These are phyloP conservation scores for Neoscelio sp. DNA, from an alignment of 2,888 invertebrate genomes.

Conservation along the genomic window DNA sequence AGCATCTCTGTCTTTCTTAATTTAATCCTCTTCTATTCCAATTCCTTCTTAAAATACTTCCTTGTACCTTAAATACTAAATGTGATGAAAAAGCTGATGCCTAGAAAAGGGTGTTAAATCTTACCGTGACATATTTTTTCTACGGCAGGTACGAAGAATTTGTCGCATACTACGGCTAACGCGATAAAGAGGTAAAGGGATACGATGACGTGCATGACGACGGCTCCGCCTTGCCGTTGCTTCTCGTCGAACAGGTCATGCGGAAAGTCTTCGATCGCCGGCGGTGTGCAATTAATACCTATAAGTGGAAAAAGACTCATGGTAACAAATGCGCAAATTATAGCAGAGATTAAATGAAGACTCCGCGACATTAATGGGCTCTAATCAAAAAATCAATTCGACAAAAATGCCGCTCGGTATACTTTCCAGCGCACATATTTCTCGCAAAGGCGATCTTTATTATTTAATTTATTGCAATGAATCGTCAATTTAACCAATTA, in stretches of 20 bases:
- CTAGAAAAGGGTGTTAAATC: conserved; percentile 52
- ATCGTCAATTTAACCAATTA: too few relatives aligned
- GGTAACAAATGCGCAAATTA: conserved; percentile 49
- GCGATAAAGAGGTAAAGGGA: conserved; percentile 87
- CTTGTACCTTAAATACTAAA: too few relatives aligned
- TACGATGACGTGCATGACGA: conserved; percentile 85
- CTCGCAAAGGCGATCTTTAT: too few relatives aligned
- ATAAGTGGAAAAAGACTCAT: conserved; percentile 50
- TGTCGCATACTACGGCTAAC: conserved; percentile 87
- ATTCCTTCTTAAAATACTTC: too few relatives aligned
- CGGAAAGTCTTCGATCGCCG: conserved; percentile 87
- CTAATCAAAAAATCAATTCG: conserved; percentile 7
- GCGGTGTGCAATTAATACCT: conserved; percentile 84
- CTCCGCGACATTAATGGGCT: conserved; percentile 16
- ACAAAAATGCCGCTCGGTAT: conserved; percentile 10
- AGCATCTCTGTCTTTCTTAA: too few relatives aligned
- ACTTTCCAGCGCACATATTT: conserved; percentile 1
- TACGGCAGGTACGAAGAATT: conserved; percentile 87
- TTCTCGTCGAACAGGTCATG: conserved; percentile 85
- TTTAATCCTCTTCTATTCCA: too few relatives aligned
- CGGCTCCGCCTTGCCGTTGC: conserved; percentile 85
- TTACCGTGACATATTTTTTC: conserved; percentile 87
- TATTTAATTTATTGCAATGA: too few relatives aligned
- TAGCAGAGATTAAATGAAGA: conserved; percentile 32
- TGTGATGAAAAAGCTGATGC: not conserved